A percentile compares a stretch with the other conserved stretches of the same genome.
phyloP scores from a whole-genome alignment of 2,797 vertebrate species.

The Tauraco hartlaubi region DNA sequence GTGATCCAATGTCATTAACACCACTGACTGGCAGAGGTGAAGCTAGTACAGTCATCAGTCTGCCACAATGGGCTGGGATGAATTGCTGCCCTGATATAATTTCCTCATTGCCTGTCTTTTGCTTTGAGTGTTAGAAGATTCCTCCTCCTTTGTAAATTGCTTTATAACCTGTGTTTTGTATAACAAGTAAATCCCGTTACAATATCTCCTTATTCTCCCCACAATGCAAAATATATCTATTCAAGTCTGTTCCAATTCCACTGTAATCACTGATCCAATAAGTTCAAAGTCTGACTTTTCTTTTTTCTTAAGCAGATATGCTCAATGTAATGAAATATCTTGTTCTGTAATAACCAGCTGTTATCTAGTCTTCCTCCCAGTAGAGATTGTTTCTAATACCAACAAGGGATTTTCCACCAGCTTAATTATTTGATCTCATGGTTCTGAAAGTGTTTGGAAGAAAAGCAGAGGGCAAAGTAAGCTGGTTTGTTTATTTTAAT shows the following conservation, averaged over 20 bases:
- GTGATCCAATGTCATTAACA: background rate
- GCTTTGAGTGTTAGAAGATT: background rate
- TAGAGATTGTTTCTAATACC: slow-evolving; percentile 34
- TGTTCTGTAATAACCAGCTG: slow-evolving; percentile 55
- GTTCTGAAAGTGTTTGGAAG: slow-evolving; percentile 33
- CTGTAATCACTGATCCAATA: slow-evolving; percentile 16
- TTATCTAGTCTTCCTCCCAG: slow-evolving; percentile 49
- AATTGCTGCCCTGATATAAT: background rate
- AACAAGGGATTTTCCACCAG: slow-evolving; percentile 55
- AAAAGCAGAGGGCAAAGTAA: slow-evolving; percentile 19
- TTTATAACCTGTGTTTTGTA: background rate
- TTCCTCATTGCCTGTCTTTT: background rate
- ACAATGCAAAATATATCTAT: background rate
- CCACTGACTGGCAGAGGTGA: background rate
- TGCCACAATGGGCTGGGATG: background rate
- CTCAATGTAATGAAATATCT: slow-evolving; percentile 41
- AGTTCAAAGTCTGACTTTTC: slow-evolving; percentile 25
- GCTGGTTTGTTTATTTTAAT: slow-evolving; percentile 60
- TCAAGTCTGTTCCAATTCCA: background rate
- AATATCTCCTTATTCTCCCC: background rate
- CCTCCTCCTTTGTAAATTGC: background rate
- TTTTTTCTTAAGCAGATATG: slow-evolving; percentile 24
- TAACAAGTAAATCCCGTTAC: background rate
- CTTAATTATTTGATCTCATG: slow-evolving; percentile 67
- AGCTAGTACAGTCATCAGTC: background rate